Evolutionary conservation across 2,888 invertebrate species (phyloP).

Genomic region (Scaptomyza parva): DNA sequence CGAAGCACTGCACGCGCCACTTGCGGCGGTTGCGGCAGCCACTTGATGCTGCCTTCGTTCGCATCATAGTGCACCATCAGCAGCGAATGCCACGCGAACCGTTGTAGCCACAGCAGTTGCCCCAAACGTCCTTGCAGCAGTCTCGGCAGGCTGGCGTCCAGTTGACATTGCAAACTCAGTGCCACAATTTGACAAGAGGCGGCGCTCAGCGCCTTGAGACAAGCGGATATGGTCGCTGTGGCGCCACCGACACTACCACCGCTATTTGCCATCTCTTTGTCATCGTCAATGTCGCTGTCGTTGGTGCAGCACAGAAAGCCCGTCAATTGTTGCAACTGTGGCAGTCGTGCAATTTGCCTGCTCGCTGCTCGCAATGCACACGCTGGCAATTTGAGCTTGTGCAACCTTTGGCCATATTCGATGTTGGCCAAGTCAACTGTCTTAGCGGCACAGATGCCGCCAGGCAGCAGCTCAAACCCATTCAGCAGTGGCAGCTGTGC

Average conservation of each 20-base stretch:
- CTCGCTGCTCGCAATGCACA: slow-evolving; percentile 49
- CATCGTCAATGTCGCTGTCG: slow-evolving; percentile 21
- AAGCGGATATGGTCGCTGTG: slow-evolving; percentile 55
- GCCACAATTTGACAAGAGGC: slow-evolving; percentile 58
- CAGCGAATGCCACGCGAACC: slow-evolving; percentile 66
- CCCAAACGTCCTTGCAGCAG: slow-evolving; percentile 34
- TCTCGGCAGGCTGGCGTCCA: slow-evolving; percentile 59
- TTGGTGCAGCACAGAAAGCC: slow-evolving; percentile 58
- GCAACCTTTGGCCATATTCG: slow-evolving; percentile 48
- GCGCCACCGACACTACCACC: slow-evolving; percentile 31
- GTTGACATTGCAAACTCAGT: slow-evolving; percentile 66
- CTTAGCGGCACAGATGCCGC: slow-evolving; percentile 8
- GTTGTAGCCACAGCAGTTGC: slow-evolving; percentile 53
- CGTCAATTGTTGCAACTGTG: slow-evolving; percentile 57
- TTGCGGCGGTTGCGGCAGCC: slow-evolving; percentile 68
- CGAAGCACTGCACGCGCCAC: slow-evolving; percentile 50
- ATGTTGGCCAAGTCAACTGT: slow-evolving; percentile 29
- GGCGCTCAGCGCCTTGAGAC: slow-evolving; percentile 42
- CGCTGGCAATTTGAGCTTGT: slow-evolving; percentile 56
- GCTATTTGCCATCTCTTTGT: slow-evolving; percentile 34
- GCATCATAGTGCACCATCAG: slow-evolving; percentile 63
- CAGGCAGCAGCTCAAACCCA: slow-evolving; percentile 52
- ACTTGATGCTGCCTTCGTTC: slow-evolving; percentile 63
- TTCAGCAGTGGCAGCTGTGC: slow-evolving; percentile 31
- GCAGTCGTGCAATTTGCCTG: slow-evolving; percentile 51